These are phyloP conservation scores for Cheilosia vulpina DNA, from an alignment of 2,888 invertebrate genomes.

Conservation along the genomic window DNA sequence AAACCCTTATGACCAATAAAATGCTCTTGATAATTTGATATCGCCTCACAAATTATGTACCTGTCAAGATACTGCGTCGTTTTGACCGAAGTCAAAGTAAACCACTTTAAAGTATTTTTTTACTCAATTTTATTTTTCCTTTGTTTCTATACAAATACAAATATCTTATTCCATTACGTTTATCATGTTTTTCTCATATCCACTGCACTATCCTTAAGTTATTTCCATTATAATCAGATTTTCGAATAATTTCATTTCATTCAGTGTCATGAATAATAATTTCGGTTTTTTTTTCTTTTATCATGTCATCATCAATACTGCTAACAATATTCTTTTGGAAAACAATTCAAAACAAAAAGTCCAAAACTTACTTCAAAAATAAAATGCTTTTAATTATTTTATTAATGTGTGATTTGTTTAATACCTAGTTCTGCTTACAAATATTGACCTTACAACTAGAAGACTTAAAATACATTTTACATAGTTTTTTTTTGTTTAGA, in stretches of 20 bases:
- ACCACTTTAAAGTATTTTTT: constrained; percentile 42
- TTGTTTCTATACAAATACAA: constrained; percentile 76
- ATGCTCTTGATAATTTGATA: too few relatives aligned
- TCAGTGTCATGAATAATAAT: constrained; percentile 57
- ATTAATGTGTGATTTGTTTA: constrained; percentile 58
- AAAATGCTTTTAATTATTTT: constrained; percentile 56
- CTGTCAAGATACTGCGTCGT: not conserved
- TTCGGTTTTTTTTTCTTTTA: not conserved
- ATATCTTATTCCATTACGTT: constrained; percentile 74
- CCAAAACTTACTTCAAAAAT: constrained; percentile 34
- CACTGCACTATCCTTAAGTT: constrained; percentile 51
- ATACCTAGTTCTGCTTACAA: constrained; percentile 53
- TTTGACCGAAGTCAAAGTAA: not conserved
- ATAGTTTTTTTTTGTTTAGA: constrained; percentile 37
- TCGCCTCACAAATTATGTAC: too few relatives aligned
- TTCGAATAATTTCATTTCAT: constrained; percentile 32
- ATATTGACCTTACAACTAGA: constrained; percentile 40
- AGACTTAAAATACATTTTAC: constrained; percentile 69
- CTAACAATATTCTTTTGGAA: constrained; percentile 61
- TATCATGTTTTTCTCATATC: constrained; percentile 65
- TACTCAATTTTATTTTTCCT: constrained; percentile 74
- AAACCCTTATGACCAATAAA: too few relatives aligned
- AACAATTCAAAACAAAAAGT: constrained; percentile 59
- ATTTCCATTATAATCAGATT: constrained; percentile 57
- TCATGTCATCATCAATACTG: constrained; percentile 55